Base-by-base conservation (phyloP, 2,888 invertebrate species). In the Agelastica alni region DNA sequence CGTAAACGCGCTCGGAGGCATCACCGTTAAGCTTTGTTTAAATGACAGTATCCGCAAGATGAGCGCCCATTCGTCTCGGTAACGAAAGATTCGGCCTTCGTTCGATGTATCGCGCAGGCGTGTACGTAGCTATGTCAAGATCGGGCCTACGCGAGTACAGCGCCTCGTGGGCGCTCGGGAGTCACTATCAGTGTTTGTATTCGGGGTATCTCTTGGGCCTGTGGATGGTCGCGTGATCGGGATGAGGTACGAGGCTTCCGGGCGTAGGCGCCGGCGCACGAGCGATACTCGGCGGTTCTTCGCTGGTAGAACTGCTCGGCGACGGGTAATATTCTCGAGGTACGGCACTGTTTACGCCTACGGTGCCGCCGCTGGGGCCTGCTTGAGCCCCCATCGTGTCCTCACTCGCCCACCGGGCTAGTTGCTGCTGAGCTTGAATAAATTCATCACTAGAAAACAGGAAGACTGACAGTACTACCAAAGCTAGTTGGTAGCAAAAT, bases 381-480 rank as follows among this genome's bases (percentile, higher is more conserved):
- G 72, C 68, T 60, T 75, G 76, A 73, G 75, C 79, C 72, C 76
- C 76, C 68, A 77, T 78, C 74, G 78, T 76, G 66, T 90, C 90
- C 83, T 91, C 90, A 89, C 91, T 92, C 85, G 90, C 91, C 90
- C 91, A 91, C 85, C 89, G 91, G 88, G 89, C 91, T 89, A 90
- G 86, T 86, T 89, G 91, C 89, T 89, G 91, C 89, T 91, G 92
- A 90, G 92, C 91, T 91, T 92, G 91, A 91, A 91, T 90, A 91
- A 91, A 92, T 87, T 91, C 91, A 91, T 91, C 91, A 91, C 91
- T 92, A 91, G 87, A 91, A 91, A 89, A 89, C 60, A 89, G 87
- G 85, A 87, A 86, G 84, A 83, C 84, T 85, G 85, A 84, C 82
- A 83, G 84, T 77, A 80, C 84, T 84, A 85, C 84, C 71, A 73